Conservation (phyloP, 2,797 vertebrate genomes). For the Tarsius wallacei region DNA sequence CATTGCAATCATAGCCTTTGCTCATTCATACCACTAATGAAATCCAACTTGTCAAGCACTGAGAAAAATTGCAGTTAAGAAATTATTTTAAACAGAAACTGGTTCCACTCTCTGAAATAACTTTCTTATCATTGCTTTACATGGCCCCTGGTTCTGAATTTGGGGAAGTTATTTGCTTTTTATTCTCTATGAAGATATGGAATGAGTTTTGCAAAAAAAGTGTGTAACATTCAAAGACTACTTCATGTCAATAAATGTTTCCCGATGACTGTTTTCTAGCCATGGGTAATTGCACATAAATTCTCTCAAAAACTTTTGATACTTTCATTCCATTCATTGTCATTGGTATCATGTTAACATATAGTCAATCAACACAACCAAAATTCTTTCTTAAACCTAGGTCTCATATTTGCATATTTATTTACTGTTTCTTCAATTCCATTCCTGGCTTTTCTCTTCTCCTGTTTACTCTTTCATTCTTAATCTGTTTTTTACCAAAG, state of each 20-base stretch:
- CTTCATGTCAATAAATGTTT: not conserved
- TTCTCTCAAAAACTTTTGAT: slow-evolving; percentile 1
- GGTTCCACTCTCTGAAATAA: not conserved
- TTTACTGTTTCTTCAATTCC: not conserved
- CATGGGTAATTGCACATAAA: not conserved
- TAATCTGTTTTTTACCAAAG: not conserved
- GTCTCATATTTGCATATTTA: not conserved
- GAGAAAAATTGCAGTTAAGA: not conserved
- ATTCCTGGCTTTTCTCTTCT: accelerated
- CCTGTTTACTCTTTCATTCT: not conserved
- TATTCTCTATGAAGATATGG: not conserved
- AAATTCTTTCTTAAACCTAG: not conserved
- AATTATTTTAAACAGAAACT: not conserved
- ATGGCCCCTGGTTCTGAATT: not conserved
- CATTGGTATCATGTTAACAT: not conserved
- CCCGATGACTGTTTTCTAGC: not conserved
- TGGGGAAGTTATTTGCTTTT: not conserved
- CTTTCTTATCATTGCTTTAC: not conserved
- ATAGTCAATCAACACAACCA: not conserved
- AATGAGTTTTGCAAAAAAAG: not conserved
- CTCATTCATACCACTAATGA: not conserved
- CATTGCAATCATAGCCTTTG: not conserved
- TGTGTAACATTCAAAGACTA: not conserved
- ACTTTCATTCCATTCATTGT: not conserved
- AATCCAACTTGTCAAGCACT: not conserved